Base-by-base conservation (phyloP, 1,140 invertebrate species). In the Limonius californicus region DNA sequence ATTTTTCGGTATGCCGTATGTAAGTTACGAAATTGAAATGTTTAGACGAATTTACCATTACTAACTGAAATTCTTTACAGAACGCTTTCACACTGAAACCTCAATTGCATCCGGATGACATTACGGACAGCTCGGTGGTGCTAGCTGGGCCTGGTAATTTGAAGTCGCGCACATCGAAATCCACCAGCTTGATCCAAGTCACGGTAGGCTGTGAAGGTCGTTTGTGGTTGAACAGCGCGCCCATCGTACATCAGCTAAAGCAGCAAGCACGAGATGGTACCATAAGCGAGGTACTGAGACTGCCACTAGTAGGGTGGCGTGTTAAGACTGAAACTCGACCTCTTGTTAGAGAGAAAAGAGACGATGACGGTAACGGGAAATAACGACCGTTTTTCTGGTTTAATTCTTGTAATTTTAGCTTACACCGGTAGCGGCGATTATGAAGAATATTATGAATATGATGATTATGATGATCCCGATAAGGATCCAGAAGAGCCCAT, bases 171-270 rank as follows among this genome's bases (percentile, higher is more conserved):
- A 75, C 76, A 47, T 78, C 81, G 9, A 78, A 81, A 61, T 78
- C 79, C 54, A 73, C 76, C 3, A 78, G 80, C 16, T 67, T 80
- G 27, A 70, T 87, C 2, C 57, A 71, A 60, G 73, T 72, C 14
- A 70, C 82, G 72, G 82, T 88, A 39, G 87, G 87, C 11, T 89
- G 87, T 76, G 83, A 84, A 16, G 80, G 80, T 3, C 77, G 81
- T 56, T 74, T 88, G n/a, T 78, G 80, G 82, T 14, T 39, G n/a
- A 73, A 80, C 45, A 77, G 78, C 18, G 76, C 79, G 7, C 68
- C 78, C 6, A 70, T 82, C 16, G 70, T 88, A 6, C 80, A 83
- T 50, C 78, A 82, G 54, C 71, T 88, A 11, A 83, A 84, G 54
- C 74, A 79, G 12, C 78, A 82, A 55, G 82, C 84, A 2, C 77